Evolutionary conservation across 2,797 vertebrate genomes (phyloP), one percentile per base, ranked within the genome.

Genomic region (Anguilla marmorata): DNA sequence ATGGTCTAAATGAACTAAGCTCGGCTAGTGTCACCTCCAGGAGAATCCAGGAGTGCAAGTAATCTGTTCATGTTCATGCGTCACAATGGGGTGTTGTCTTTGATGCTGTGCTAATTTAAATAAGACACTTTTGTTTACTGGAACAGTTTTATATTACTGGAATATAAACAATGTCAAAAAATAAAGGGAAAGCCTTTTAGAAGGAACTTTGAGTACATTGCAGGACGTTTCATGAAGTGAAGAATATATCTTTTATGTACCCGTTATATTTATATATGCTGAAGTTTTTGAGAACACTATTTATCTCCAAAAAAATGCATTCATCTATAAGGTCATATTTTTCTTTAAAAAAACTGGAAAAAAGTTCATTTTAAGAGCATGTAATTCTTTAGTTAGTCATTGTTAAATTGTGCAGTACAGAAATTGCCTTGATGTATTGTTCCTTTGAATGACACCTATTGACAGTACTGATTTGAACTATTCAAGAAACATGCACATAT

Each of bases 141-240:
- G 12, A 74, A 52, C 50, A 52, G 50, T 45, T 45, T 45, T 45
- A 45, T 45, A 45, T 45, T 45, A 45, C 41, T 45, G 41, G 41
- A 45, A 45, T 45, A 45, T 45, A 45, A 8, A 30, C 14, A 11
- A 11, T 74, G 63, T 69, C 27, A 27, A 33, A 74, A 74, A 74
- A 3, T 1, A 27, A 33, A 33, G 69, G 69, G 27, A 74, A 11
- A 48, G 54, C 12, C 3, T 85, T 52, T 56, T 30, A 16, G 16
- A 84, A 69, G n/a, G 56, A 27, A 37, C 27, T 48, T 16, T 84
- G 60, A 83, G 48, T 27, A 85, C 74, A 84, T 50, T 37, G 54
- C 33, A 41, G 14, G 50, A 41, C 33, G 84, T 21, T 88, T 88
- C 19, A 85, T 58, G 33, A 88, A 16, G 30, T 50, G n/a, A 72